Evolutionary conservation across 2,113 vertebrate genomes (phyloP), one percentile per base, ranked within the genome.

Genomic region (Rhinichthys klamathensis): DNA sequence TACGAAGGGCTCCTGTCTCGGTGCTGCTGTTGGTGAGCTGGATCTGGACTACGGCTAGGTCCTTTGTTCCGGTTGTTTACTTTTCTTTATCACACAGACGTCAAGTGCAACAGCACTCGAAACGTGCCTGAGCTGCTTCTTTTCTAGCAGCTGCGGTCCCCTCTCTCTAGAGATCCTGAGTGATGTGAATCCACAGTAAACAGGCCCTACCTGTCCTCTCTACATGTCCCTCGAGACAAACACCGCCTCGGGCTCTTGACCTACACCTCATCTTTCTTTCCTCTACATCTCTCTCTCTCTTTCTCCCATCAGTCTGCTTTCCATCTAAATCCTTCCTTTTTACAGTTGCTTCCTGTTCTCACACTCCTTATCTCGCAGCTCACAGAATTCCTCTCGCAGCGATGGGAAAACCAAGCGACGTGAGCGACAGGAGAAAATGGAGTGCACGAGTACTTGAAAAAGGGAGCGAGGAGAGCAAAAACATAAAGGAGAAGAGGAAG

Each of bases 321-420:
- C 61, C 30, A 23, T 35, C 70, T 60, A 32, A 61, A 65, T 21
- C 60, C 79, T 56, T 85, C 54, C 51, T 15, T 54, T n/a, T 87
- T 54, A 38, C 70, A 38, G 12, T 51, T 80, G n/a, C 56, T 76
- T 21, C 58, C 35, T 10, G 32, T 41, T 85, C 54, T 21, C n/a
- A 38, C 25, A 80, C 80, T 75, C 88, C 93, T 94, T 94, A 94
- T 94, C 93, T 91, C 85, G 11, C 86, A 32, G 87, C 89, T 90
- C 89, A 87, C 93, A 93, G 82, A 84, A 91, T 92, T 93, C 90
- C 92, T 93, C 91, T 84, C 83, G 88, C 90, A 91, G 92, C 89
- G 91, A 93, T 89, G 93, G 91, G 90, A 93, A 94, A 90, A 88
- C 86, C 87, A 87, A 93, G 91, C 87, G 79, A 80, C 69, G 56